Conservation (phyloP, 37 sponge, comb jelly and placozoan genomes). For the Dysidea cf. avara region DNA sequence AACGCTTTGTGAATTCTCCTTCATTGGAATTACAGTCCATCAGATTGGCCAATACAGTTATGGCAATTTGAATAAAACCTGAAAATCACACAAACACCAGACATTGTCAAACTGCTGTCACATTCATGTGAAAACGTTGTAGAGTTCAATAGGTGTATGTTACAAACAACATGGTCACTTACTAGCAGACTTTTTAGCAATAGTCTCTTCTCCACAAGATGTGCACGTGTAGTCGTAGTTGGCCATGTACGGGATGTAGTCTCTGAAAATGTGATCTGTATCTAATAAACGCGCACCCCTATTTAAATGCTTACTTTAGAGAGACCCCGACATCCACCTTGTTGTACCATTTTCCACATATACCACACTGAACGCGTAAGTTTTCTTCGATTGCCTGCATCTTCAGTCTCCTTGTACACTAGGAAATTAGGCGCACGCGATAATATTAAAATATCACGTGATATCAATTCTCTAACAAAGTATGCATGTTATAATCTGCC, state of each 20-base stretch:
- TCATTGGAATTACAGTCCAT: constrained; percentile 1
- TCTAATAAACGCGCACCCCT: background rate
- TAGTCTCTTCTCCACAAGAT: constrained; percentile 52
- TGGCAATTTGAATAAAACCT: constrained; percentile 86
- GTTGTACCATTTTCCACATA: constrained; percentile 58
- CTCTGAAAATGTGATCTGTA: constrained; percentile 25
- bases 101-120: background rate
- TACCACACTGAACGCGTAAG: constrained; percentile 67
- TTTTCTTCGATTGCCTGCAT: background rate
- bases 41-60: constrained; percentile 82
- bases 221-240: constrained; percentile 74
- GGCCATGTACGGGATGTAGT: constrained; percentile 72
- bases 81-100: background rate
- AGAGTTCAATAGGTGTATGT: too few relatives aligned
- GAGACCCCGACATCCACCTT: constrained; percentile 32
- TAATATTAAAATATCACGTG: too few relatives aligned
- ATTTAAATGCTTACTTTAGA: constrained; percentile 43
- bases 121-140: background rate
- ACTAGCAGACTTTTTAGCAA: constrained; percentile 77
- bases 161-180: constrained; percentile 15
- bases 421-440: too few relatives aligned
- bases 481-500: too few relatives aligned
- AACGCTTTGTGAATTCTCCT: background rate
- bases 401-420: too few relatives aligned
- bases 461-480: too few relatives aligned